phyloP scores from a whole-genome alignment of 1,140 invertebrate species.

The Propsilocerus akamusi region DNA sequence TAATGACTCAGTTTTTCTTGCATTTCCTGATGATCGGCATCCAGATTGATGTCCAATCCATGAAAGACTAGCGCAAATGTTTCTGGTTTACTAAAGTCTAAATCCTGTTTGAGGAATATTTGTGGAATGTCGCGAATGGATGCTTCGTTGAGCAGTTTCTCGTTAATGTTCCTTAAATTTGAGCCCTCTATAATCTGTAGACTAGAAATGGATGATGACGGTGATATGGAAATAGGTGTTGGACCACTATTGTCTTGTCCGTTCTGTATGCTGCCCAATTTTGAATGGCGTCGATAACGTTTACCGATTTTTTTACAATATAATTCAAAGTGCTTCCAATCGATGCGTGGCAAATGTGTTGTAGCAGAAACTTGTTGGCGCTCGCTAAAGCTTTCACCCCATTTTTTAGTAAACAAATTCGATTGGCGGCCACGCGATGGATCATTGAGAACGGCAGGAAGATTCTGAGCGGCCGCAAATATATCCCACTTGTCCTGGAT shows the following conservation, averaged over 20 bases:
- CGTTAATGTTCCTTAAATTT: background rate
- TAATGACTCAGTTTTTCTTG: conserved; percentile 74
- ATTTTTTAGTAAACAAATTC: conserved; percentile 93
- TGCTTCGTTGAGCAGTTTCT: conserved; percentile 25
- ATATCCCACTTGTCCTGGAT: conserved; percentile 46
- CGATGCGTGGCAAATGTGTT: conserved; percentile 67
- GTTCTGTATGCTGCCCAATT: conserved; percentile 12
- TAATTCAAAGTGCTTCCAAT: conserved; percentile 63
- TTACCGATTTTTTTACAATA: conserved; percentile 66
- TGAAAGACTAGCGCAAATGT: conserved; percentile 82
- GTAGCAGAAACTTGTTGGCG: conserved; percentile 53
- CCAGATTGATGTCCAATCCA: conserved; percentile 25
- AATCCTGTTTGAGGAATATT: conserved; percentile 68
- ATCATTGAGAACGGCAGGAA: conserved; percentile 92
- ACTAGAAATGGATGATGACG: background rate
- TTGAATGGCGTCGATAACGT: conserved; percentile 34
- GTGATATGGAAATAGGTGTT: background rate
- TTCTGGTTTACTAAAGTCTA: conserved; percentile 61
- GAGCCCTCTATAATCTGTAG: conserved; percentile 9
- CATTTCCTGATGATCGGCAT: conserved; percentile 21
- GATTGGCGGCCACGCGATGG: conserved; percentile 74
- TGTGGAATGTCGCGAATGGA: conserved; percentile 48
- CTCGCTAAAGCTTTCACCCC: conserved; percentile 90
- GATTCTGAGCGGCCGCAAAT: conserved; percentile 75
- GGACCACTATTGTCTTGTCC: conserved; percentile 9